Percentiles rank a stretch among this genome's conserved stretches.
Evolutionary conservation across 1,140 invertebrate genomes (phyloP).

Genomic region (Pemphigus obesinymphae): DNA sequence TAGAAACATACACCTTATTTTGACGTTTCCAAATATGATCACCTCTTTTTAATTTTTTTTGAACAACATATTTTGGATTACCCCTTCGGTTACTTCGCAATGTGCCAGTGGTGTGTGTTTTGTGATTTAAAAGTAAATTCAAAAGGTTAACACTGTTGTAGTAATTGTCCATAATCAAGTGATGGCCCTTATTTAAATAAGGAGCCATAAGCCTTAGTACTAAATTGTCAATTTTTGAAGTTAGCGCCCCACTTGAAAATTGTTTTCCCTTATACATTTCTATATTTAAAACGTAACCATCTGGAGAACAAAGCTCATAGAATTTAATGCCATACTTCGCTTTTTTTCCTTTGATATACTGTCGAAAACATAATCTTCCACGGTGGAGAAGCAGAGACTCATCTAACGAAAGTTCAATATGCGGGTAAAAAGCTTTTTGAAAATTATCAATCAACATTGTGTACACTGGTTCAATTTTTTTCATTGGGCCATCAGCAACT

Average conservation of each 20-base stretch:
- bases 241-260: not conserved
- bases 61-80: not conserved
- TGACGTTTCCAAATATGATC: not conserved
- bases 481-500: not conserved
- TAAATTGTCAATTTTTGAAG: not conserved
- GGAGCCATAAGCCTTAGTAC: not conserved
- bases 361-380: not conserved
- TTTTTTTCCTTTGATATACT: not conserved
- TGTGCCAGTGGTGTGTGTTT: not conserved
- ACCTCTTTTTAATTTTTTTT: not conserved
- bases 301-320: not conserved
- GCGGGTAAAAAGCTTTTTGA: conserved; percentile 3
- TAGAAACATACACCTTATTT: not conserved
- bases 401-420: not conserved
- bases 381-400: conserved; percentile 8
- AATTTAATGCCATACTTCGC: not conserved
- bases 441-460: conserved; percentile 12
- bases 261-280: not conserved
- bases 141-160: not conserved
- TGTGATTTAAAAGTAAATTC: not conserved
- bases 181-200: not conserved
- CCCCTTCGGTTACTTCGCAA: not conserved
- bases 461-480: not conserved
- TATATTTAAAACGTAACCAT: not conserved
- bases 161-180: not conserved